Evolutionary conservation across 2,888 invertebrate genomes (phyloP).

Genomic region (Mayetiola destructor): DNA sequence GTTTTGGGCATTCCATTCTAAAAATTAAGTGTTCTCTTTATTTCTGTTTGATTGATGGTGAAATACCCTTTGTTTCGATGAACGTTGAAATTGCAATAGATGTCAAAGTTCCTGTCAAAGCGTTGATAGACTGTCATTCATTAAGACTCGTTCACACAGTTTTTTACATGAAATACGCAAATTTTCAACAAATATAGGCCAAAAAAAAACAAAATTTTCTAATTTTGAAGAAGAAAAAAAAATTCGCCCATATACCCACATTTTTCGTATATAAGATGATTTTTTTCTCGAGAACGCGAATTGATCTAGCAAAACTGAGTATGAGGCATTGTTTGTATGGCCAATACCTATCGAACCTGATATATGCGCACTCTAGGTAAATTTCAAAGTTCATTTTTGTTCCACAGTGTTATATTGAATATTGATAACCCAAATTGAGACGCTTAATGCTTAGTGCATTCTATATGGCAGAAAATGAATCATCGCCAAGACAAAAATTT

Average conservation of each 20-base stretch:
- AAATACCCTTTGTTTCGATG: not conserved
- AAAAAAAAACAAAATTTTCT: not conserved
- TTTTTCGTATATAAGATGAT: not conserved
- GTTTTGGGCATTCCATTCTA: not conserved
- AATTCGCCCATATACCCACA: too few relatives aligned
- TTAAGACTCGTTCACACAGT: not conserved
- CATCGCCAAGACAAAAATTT: too few relatives aligned
- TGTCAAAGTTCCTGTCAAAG: not conserved
- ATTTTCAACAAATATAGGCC: not conserved
- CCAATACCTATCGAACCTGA: not conserved
- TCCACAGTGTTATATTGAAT: not conserved
- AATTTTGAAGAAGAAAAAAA: not conserved
- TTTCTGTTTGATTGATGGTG: not conserved
- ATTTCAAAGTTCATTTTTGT: not conserved
- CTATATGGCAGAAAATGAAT: too few relatives aligned
- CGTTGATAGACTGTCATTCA: too few relatives aligned
- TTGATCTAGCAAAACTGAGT: not conserved
- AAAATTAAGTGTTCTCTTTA: not conserved
- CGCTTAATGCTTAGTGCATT: too few relatives aligned
- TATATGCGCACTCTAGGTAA: not conserved
- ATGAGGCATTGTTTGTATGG: not conserved
- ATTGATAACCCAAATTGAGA: too few relatives aligned
- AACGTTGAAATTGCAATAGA: not conserved
- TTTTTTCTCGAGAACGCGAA: not conserved
- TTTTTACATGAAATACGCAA: not conserved